A percentile compares a stretch with the other conserved stretches of the same genome.
These are phyloP conservation scores for Caerostris extrusa DNA, from an alignment of 1,140 invertebrate species.

Conservation along the genomic window DNA sequence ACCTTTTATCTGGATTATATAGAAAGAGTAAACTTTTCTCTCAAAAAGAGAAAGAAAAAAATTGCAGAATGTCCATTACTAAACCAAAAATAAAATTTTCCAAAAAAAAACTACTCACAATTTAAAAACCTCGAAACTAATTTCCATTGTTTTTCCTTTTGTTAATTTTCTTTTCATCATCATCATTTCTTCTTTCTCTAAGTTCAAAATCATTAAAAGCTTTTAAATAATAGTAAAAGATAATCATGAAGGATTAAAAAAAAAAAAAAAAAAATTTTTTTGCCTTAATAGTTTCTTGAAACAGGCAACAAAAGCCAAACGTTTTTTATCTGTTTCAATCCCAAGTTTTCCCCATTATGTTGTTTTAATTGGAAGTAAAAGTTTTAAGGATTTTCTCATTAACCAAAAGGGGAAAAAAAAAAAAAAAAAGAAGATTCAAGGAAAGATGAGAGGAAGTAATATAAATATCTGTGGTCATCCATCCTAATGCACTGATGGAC, in stretches of 20 bases:
- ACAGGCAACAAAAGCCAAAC: background rate
- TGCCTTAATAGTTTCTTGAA: too few relatives aligned
- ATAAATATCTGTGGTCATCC: constrained; percentile 35
- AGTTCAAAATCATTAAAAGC: constrained; percentile 35
- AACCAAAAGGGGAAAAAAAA: background rate
- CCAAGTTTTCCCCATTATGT: background rate
- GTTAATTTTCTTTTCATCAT: background rate
- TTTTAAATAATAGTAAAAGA: constrained; percentile 54
- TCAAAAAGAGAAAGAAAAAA: background rate
- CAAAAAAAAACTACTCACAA: background rate
- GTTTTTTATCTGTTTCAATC: background rate
- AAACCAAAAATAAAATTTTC: background rate
- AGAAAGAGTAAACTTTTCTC: background rate
- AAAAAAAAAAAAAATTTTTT: too few relatives aligned
- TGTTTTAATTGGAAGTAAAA: constrained; percentile 20
- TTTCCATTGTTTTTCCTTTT: background rate
- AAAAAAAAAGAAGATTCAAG: too few relatives aligned
- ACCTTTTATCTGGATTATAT: background rate
- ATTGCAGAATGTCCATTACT: too few relatives aligned
- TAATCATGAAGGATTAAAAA: constrained; percentile 11
- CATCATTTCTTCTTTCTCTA: background rate
- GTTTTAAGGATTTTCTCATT: constrained; percentile 49
- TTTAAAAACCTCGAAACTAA: background rate
- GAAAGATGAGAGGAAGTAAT: background rate
- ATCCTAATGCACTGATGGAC: constrained; percentile 36